Evolutionary conservation across 1,140 invertebrate species (phyloP), one percentile per base, ranked within the genome.

Genomic region (Stratiolaelaps scimitus): DNA sequence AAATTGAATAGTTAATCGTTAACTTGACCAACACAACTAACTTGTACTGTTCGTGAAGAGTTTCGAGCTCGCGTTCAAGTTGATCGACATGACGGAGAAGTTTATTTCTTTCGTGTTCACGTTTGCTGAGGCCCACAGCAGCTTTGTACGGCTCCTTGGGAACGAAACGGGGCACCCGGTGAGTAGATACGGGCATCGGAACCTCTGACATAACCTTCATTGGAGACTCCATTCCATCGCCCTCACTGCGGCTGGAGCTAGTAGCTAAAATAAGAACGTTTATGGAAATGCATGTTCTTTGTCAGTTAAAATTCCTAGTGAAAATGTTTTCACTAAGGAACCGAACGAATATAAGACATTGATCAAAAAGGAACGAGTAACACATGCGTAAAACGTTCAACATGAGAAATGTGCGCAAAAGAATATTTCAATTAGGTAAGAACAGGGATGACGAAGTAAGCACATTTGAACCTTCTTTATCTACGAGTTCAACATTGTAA

Each of bases 91-190:
- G 44, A 26, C 43, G 43, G 17, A 66, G 29, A 34, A 43, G 67
- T 28, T 13, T 64, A 28, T 20, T 43, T 47, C n/a, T 69, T 43
- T 17, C 43, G 17, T 23, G 53, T 43, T 64, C 34, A 7, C 82
- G 80, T 48, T 84, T 78, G 67, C 89, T 84, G 48, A 85, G 85
- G 74, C 84, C 86, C 0, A 88, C 84, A 68, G 88, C 87, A 65
- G 83, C 87, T 73, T 88, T 86, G 71, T 89, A 91, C 0, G 89
- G 89, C 72, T 92, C 89, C 71, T 87, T 89, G 0, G 88, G 88
- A 23, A 92, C 81, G 76, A 91, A 91, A 73, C 87, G 88, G 1
- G 86, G 85, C 71, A 84, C 83, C 71, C 76, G 67, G 76, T 72
- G 64, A 75, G 76, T 71, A 2, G 46, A 34, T 2, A 60, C 56